phyloP scores from a whole-genome alignment of 2,113 vertebrate species.

The Heptranchias perlo region DNA sequence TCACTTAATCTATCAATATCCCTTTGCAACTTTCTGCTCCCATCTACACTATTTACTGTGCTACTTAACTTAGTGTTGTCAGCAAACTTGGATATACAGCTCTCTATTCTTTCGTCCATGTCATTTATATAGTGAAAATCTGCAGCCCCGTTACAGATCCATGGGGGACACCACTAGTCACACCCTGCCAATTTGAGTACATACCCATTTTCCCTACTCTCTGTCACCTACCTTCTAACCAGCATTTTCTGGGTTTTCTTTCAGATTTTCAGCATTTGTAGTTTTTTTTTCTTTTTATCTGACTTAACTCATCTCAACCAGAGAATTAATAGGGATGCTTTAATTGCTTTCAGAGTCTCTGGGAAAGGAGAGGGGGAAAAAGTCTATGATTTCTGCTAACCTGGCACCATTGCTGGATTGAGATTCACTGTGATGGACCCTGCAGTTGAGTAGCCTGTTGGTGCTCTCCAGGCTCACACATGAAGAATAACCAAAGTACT shows the following conservation, averaged over 20 bases:
- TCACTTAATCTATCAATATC: no score
- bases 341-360: background rate
- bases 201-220: no score
- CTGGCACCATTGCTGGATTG: background rate
- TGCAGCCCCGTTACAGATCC: no score
- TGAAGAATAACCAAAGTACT: background rate
- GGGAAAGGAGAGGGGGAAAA: background rate
- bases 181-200: no score
- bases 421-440: background rate
- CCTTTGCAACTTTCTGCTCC: no score
- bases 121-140: no score
- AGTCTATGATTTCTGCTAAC: background rate
- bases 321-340: background rate
- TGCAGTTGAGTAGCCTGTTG: background rate
- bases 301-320: background rate
- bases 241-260: background rate
- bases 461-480: background rate
- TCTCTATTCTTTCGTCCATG: no score
- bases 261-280: background rate
- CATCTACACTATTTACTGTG: no score
- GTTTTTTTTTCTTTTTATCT: background rate
- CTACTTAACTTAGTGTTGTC: no score
- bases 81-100: no score
- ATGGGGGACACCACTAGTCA: no score
- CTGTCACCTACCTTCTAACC: no score